Evolutionary conservation across 2,797 vertebrate species (phyloP), one percentile per base, ranked within the genome.

Genomic region (Microtus agrestis): DNA sequence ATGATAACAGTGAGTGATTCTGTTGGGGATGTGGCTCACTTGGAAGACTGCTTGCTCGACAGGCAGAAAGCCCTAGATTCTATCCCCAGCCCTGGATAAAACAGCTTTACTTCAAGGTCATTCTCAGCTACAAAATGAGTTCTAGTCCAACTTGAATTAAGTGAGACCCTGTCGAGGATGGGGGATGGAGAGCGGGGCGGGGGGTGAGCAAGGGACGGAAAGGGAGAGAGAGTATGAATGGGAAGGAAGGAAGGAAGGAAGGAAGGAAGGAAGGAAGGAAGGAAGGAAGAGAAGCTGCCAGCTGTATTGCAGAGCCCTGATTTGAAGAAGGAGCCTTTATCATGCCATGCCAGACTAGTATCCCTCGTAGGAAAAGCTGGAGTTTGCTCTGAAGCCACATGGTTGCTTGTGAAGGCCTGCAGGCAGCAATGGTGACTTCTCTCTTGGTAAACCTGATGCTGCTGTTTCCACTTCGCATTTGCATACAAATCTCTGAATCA

Each of bases 401-500:
- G 46, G 46, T 25, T 88, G 56, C 79, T 84, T 92, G 46, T 87
- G 6, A 54, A 93, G 85, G 37, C 29, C 77, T 54, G 14, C 73
- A 67, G 54, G 37, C 0, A 94, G 77, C 91, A 96, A 74, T 97
- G 81, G 81, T 2, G 40, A 85, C 61, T 96, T 96, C 95, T 61
- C 86, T 96, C 97, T 98, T 96, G 95, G 89, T 84, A 82, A 88
- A 93, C 77, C 77, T 96, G 91, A 94, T 34, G 95, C 23, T 34
- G 95, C 23, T 31, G 37, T 89, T 89, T 95, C 74, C 65, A 78
- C 96, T 95, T 96, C 80, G 82, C 37, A 92, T 96, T 92, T 94
- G 40, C 40, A 81, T 73, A 34, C 91, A 96, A 97, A 54, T 93
- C 95, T 96, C 89, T 94, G 95, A 97, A 95, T 96, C 93, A 95